These are phyloP conservation scores for Heliconius erato DNA, from an alignment of 2,888 invertebrate genomes.

Conservation along the genomic window DNA sequence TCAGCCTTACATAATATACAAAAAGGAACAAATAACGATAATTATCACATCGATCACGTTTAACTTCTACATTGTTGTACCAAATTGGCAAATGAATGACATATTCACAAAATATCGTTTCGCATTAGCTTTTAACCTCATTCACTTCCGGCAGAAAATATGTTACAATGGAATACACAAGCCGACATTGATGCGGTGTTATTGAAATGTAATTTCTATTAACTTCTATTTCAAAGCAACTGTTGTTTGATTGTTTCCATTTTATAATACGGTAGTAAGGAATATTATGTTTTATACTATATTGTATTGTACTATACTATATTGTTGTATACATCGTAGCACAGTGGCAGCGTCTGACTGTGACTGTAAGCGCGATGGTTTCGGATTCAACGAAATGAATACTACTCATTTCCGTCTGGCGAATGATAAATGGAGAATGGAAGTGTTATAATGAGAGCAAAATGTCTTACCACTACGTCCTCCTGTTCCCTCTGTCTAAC, in stretches of 20 bases:
- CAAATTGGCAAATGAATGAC: conserved; percentile 57
- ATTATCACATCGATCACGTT: neutral
- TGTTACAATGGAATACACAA: conserved; percentile 69
- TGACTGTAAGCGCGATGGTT: too few relatives aligned
- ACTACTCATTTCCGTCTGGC: too few relatives aligned
- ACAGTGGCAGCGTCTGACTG: too few relatives aligned
- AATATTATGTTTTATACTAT: neutral
- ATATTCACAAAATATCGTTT: conserved; percentile 74
- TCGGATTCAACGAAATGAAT: too few relatives aligned
- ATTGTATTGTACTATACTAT: neutral
- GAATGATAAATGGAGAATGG: too few relatives aligned
- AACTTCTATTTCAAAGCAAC: conserved; percentile 41
- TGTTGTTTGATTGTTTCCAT: conserved; percentile 26
- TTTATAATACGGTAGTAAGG: neutral
- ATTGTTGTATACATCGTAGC: too few relatives aligned
- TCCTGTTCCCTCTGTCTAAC: too few relatives aligned
- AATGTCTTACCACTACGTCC: too few relatives aligned
- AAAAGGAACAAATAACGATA: neutral
- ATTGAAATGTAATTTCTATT: conserved; percentile 56
- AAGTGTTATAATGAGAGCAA: too few relatives aligned
- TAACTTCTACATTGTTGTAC: conserved; percentile 21
- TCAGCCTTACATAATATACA: neutral
- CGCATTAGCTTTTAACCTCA: conserved; percentile 78
- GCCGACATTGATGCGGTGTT: conserved; percentile 66
- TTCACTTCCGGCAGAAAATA: conserved; percentile 60